phyloP scores from a whole-genome alignment of 35 echinoderm and acorn worm species.

The Hemicentrotus pulcherrimus region DNA sequence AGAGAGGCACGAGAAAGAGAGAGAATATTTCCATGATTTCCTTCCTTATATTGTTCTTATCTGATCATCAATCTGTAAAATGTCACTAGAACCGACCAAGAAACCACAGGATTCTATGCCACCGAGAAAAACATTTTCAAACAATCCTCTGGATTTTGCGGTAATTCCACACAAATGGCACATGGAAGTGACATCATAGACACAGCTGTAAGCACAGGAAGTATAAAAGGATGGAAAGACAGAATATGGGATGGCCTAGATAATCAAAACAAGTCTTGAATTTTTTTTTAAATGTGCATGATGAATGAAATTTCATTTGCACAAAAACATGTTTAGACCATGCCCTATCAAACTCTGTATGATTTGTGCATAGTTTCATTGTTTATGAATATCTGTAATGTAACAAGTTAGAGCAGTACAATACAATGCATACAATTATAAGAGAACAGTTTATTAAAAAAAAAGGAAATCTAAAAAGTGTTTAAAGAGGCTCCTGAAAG shows the following conservation, averaged over 20 bases:
- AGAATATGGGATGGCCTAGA: background rate
- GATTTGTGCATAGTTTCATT: too few species aligned
- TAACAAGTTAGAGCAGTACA: too few species aligned
- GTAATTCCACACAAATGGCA: background rate
- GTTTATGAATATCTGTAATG: too few species aligned
- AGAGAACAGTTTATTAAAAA: too few species aligned
- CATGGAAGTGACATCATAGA: background rate
- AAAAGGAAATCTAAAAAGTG: too few species aligned
- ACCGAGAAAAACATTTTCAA: background rate
- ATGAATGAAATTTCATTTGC: background rate
- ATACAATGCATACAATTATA: too few species aligned
- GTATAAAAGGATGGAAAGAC: background rate
- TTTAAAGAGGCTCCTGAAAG: too few species aligned
- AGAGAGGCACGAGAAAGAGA: background rate
- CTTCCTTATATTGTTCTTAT: background rate
- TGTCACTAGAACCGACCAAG: background rate
- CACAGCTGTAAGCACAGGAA: background rate
- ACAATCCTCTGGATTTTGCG: background rate
- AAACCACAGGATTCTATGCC: background rate
- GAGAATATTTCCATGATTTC: background rate
- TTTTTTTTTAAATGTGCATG: background rate
- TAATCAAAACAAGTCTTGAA: background rate
- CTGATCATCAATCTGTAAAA: background rate
- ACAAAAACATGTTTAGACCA: background rate
- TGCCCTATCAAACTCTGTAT: too few species aligned